phyloP scores from a whole-genome alignment of 2,888 invertebrate genomes.

The Nomada ruficornis region DNA sequence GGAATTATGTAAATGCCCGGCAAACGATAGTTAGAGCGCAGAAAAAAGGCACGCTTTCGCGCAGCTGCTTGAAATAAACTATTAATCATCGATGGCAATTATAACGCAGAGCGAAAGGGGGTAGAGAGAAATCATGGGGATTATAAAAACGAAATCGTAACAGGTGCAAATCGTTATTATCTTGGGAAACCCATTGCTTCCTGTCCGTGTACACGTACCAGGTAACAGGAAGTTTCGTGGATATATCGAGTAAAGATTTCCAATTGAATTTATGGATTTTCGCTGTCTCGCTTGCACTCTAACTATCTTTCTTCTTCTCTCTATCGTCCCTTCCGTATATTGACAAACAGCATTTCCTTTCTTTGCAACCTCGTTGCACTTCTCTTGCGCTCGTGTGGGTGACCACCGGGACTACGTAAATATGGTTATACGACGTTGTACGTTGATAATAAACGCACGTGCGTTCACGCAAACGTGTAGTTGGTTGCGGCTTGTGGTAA shows the following conservation, averaged over 20 bases:
- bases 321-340: constrained; percentile 30
- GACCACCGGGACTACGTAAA: constrained; percentile 62
- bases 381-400: constrained; percentile 44
- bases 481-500: constrained; percentile 67
- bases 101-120: not conserved
- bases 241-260: constrained; percentile 65
- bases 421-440: constrained; percentile 62
- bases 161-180: constrained; percentile 8
- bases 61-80: constrained; percentile 48
- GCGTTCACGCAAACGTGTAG: constrained; percentile 67
- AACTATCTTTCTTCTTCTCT: not conserved
- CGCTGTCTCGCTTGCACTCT: constrained; percentile 30
- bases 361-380: constrained; percentile 59
- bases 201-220: constrained; percentile 14
- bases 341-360: constrained; percentile 66
- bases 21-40: constrained; percentile 21
- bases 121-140: not conserved
- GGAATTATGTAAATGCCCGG: constrained; percentile 55
- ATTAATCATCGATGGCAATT: constrained; percentile 53
- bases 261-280: constrained; percentile 67
- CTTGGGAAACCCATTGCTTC: constrained; percentile 40
- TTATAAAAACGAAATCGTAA: constrained; percentile 27
- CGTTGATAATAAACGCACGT: constrained; percentile 63
- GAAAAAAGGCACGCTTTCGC: constrained; percentile 29
- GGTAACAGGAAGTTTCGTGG: constrained; percentile 34